A percentile compares a stretch with the other conserved stretches of the same genome.
Evolutionary conservation across 2,113 vertebrate species (phyloP).

Genomic region (Myotis brandtii): DNA sequence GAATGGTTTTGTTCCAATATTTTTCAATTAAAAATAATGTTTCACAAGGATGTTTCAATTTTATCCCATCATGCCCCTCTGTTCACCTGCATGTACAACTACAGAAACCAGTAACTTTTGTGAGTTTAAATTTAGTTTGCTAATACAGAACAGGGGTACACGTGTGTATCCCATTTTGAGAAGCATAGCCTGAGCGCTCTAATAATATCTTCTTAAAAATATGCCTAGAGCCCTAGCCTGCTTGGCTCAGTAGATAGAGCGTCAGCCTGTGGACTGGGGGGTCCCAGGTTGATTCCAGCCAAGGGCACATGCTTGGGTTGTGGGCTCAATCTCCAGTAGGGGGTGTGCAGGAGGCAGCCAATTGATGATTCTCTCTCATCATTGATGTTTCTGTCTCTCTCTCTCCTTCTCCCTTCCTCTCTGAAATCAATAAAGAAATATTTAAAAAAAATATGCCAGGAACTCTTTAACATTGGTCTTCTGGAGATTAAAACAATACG

Average conservation of each 20-base stretch:
- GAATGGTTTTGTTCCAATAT: not conserved
- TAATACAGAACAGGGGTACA: not conserved
- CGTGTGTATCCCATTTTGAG: not conserved
- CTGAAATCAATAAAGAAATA: too few relatives aligned
- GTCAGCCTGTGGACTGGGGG: too few relatives aligned
- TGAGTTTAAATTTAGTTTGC: not conserved
- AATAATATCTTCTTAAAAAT: not conserved
- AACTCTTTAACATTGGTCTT: not conserved
- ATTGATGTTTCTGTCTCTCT: too few relatives aligned
- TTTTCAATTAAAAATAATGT: not conserved
- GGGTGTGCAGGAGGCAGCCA: too few relatives aligned
- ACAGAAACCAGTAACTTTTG: not conserved
- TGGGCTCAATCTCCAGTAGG: too few relatives aligned
- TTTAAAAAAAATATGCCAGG: not conserved
- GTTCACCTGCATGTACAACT: not conserved
- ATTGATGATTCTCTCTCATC: too few relatives aligned
- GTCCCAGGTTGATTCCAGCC: too few relatives aligned
- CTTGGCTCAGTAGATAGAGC: too few relatives aligned
- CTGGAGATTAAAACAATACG: not conserved
- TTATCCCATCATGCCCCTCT: rapidly evolving
- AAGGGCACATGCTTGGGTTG: too few relatives aligned
- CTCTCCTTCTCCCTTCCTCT: too few relatives aligned
- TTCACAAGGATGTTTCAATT: not conserved
- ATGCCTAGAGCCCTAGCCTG: not conserved
- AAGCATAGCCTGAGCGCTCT: not conserved